phyloP scores from a whole-genome alignment of 2,113 vertebrate genomes.

The Chionodraco myersi region DNA sequence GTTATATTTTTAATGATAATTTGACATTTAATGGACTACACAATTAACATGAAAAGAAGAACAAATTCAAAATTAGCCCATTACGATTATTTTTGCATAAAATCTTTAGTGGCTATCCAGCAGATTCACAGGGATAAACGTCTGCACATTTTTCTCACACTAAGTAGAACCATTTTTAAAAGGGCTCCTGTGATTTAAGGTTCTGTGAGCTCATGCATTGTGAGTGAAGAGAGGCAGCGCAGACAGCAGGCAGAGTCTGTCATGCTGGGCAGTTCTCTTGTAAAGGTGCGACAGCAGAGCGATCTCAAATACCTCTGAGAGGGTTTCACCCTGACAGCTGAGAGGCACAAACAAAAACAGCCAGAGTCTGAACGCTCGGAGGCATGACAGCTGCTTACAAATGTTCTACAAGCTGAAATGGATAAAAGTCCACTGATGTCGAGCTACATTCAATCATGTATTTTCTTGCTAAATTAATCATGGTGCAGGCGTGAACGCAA shows the following conservation, averaged over 20 bases:
- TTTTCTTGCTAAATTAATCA: neutral
- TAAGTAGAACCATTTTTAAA: conserved; percentile 1
- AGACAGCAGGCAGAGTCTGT: conserved; percentile 23
- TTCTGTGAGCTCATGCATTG: conserved; percentile 11
- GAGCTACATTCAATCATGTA: neutral
- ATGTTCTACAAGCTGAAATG: conserved; percentile 5
- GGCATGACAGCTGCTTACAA: neutral
- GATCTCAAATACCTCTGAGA: conserved; percentile 11
- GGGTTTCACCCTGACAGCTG: conserved; percentile 34
- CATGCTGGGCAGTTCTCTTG: conserved; percentile 19
- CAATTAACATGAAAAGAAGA: neutral
- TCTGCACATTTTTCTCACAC: neutral
- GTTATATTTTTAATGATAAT: neutral
- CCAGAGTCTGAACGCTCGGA: neutral
- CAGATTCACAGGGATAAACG: neutral
- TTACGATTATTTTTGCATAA: neutral
- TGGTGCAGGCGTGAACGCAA: neutral
- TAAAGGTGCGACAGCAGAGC: conserved; percentile 5
- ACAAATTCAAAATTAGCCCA: neutral
- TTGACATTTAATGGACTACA: neutral
- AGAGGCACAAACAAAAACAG: conserved; percentile 24
- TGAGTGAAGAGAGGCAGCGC: conserved; percentile 19
- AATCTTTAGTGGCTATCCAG: neutral
- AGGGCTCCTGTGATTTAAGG: neutral
- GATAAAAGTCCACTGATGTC: neutral